Percentiles rank a stretch among this genome's conserved stretches.
These are phyloP conservation scores for Sesia apiformis DNA, from an alignment of 2,888 invertebrate species.

Conservation along the genomic window DNA sequence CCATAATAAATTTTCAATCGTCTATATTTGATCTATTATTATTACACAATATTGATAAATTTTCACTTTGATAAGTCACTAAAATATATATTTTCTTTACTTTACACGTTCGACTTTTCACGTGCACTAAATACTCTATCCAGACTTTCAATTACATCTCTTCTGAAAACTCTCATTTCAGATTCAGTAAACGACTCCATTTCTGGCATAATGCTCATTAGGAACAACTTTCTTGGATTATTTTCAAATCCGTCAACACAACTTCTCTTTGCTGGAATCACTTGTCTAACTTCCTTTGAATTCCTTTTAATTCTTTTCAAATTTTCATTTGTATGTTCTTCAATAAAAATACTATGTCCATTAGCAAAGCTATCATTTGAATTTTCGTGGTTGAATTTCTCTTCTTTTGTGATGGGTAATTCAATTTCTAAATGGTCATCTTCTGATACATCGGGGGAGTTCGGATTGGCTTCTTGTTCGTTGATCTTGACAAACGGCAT, in stretches of 20 bases:
- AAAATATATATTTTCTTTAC: conserved; percentile 11
- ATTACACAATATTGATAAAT: too few species aligned
- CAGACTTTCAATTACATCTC: not conserved
- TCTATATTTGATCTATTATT: too few species aligned
- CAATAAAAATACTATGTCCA: not conserved
- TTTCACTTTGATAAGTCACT: conserved; percentile 1
- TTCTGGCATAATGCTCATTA: not conserved
- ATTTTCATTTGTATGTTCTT: not conserved
- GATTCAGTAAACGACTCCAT: not conserved
- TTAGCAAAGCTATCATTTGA: not conserved
- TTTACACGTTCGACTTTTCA: not conserved
- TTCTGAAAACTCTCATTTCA: not conserved
- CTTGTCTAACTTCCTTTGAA: not conserved
- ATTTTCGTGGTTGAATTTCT: not conserved
- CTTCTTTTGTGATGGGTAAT: not conserved
- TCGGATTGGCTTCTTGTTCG: conserved; percentile 1
- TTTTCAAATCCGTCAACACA: not conserved
- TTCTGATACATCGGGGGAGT: not conserved
- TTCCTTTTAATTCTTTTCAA: not conserved
- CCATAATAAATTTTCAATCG: too few species aligned
- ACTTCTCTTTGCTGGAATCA: not conserved
- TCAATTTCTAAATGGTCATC: conserved; percentile 7
- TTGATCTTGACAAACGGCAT: conserved; percentile 14
- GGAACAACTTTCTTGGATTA: not conserved
- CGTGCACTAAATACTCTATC: not conserved